Base-by-base conservation (phyloP, 1,140 invertebrate species). In the Prorops nasuta region DNA sequence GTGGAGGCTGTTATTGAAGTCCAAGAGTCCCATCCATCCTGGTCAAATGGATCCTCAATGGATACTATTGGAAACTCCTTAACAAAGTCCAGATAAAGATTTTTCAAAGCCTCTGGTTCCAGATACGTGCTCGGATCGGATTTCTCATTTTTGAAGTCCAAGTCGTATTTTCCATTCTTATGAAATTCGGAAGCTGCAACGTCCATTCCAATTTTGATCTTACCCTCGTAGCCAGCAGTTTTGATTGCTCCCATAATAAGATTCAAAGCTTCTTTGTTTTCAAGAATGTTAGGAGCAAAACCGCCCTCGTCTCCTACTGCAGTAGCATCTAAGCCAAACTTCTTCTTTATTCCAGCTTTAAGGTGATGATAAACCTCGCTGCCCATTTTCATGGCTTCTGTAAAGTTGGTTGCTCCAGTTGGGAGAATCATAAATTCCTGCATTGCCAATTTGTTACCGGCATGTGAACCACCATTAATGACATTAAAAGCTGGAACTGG, bases 251-350 rank as follows among this genome's bases (percentile, higher is more conserved):
- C 86, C 19, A 85, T 86, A 58, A 99, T 90, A 2, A 99, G 82
- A 56, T 84, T 85, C 3, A 99, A 80, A 55, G 84, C 89, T 82
- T 99, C 96, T 70, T 96, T 94, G 79, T 97, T 97, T 71, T 95
- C 92, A 52, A 89, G 84, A 74, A 99, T 98, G 75, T 99, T 98
- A 28, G 97, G 98, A 41, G 97, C 97, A 77, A 99, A 99, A 58
- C 97, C 97, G 81, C 98, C 97, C 75, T 99, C 97, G 82, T 99
- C 97, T 60, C 97, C 97, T 20, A 99, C 96, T 68, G 95, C 93
- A 44, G 96, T 99, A 18, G 96, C 96, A 79, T 96, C 89, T 62
- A 96, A 81, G 49, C 94, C 94, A 76, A 94, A 96, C 75, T 91
- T 92, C 60, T 85, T 84, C 79, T 98, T 95, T 72, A 99, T 98